These are phyloP conservation scores for Pipa parva DNA, from an alignment of 2,113 vertebrate species.

Conservation along the genomic window DNA sequence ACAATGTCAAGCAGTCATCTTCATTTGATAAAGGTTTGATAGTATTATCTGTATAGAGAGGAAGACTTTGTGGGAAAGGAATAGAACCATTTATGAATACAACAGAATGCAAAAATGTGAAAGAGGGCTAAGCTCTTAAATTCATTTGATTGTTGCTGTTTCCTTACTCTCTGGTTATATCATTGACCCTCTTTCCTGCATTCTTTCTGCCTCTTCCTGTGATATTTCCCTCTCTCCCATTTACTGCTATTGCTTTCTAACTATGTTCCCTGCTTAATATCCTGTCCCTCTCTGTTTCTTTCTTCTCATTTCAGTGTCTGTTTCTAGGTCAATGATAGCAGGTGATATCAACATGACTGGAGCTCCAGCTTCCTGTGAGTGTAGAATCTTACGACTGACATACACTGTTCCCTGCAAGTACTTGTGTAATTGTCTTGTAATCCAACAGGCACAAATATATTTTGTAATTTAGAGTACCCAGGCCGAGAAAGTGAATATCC, in stretches of 20 bases:
- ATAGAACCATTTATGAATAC: no score
- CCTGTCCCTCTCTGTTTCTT: conserved; percentile 23
- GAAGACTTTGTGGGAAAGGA: background rate
- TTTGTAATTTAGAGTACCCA: no score
- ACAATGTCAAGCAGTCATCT: conserved; percentile 62
- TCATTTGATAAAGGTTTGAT: conserved; percentile 70
- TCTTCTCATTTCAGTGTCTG: conserved; percentile 58
- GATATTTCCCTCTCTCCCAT: background rate
- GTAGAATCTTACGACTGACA: no score
- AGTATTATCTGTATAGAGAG: background rate
- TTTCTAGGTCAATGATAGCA: conserved; percentile 58
- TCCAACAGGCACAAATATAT: background rate
- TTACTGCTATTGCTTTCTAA: no score
- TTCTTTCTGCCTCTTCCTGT: background rate
- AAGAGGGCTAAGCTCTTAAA: no score
- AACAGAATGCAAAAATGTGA: no score
- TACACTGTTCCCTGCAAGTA: no score
- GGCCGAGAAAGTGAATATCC: no score
- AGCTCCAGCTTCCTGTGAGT: conserved; percentile 59
- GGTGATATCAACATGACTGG: conserved; percentile 61
- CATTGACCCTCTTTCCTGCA: background rate
- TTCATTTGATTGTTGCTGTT: no score
- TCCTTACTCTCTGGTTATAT: background rate
- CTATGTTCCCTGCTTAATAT: no score
- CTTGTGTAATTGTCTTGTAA: no score